A percentile compares a stretch with the other conserved stretches of the same genome.
Conservation (phyloP, 2,888 invertebrate species). For the Escarpia spicata region DNA sequence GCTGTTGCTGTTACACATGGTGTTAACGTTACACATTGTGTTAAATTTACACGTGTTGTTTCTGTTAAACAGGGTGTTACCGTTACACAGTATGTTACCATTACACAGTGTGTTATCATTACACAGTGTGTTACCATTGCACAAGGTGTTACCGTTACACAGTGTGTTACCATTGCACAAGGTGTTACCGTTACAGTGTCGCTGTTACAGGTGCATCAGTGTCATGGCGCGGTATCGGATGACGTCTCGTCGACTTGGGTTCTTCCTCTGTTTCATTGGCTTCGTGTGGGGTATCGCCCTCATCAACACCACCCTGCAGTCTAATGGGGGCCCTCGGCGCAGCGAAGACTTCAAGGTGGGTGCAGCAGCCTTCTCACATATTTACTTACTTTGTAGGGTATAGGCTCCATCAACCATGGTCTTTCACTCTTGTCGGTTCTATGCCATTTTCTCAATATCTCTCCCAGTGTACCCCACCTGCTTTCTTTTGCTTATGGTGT, state of each 20-base stretch:
- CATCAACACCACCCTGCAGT: slow-evolving; percentile 44
- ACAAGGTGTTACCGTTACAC: no score
- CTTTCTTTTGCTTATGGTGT: no score
- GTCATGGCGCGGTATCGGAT: background rate
- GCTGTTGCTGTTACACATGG: no score
- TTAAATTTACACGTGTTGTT: no score
- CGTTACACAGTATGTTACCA: no score
- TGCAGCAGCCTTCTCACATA: background rate
- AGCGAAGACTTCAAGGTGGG: slow-evolving; percentile 45
- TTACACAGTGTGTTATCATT: no score
- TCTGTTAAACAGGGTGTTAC: no score
- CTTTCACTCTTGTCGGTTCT: background rate
- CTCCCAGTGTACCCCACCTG: no score
- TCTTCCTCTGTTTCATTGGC: slow-evolving; percentile 41
- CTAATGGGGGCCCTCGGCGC: slow-evolving; percentile 35
- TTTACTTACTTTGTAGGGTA: background rate
- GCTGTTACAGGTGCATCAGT: background rate
- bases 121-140: no score
- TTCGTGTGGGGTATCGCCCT: slow-evolving; percentile 46
- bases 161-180: background rate
- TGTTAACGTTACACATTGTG: no score
- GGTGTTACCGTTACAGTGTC: background rate
- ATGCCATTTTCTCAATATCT: no score
- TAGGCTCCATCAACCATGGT: background rate
- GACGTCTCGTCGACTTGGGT: slow-evolving; percentile 40